Evolutionary conservation across 2,797 vertebrate genomes (phyloP).

Genomic region (Mormyrops boulengeri): DNA sequence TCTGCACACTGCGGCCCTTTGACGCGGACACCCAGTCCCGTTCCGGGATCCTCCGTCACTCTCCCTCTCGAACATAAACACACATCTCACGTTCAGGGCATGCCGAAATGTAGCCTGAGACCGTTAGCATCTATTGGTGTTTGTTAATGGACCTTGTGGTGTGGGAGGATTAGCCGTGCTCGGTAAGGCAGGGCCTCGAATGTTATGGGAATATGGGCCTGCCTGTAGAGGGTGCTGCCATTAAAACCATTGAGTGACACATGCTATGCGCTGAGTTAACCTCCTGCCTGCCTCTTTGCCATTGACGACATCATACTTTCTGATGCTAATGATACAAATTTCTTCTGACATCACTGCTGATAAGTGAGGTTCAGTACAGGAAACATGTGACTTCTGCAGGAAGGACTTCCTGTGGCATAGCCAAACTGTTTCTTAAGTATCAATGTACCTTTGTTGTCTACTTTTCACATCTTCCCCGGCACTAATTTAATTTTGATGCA

Average conservation of each 20-base stretch:
- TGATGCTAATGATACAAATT: background rate
- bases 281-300: background rate
- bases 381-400: background rate
- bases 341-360: background rate
- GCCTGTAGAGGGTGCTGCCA: background rate
- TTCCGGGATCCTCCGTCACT: constrained; percentile 28
- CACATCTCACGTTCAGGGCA: constrained; percentile 33
- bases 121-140: background rate
- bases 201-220: background rate
- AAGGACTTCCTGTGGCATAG: background rate
- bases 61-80: constrained; percentile 40
- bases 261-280: background rate
- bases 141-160: background rate
- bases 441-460: background rate
- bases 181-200: background rate
- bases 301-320: background rate
- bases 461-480: background rate
- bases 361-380: background rate
- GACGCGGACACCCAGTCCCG: constrained; percentile 30
- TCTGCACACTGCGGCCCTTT: constrained; percentile 32
- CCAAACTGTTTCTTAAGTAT: background rate
- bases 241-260: background rate
- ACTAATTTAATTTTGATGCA: background rate
- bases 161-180: background rate
- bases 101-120: constrained; percentile 14